These are phyloP conservation scores for Chlorodrepanis virens DNA, from an alignment of 2,113 vertebrate species.

Conservation along the genomic window DNA sequence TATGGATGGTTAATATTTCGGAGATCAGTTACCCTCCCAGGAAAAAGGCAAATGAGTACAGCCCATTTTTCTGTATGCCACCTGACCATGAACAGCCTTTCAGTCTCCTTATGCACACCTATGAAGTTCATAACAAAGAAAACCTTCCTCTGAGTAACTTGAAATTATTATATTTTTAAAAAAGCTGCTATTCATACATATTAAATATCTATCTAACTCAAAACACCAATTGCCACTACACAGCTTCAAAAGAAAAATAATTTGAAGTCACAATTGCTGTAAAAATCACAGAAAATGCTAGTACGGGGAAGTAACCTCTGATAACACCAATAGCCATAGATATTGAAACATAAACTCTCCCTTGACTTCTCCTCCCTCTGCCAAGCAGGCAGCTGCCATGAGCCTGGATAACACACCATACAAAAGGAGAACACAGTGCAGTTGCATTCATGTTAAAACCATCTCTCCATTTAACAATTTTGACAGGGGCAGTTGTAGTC, in stretches of 20 bases:
- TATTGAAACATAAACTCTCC: neutral
- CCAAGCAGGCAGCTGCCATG: neutral
- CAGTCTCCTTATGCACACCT: neutral
- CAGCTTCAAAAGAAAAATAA: neutral
- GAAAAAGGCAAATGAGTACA: neutral
- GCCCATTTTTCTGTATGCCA: neutral
- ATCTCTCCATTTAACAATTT: neutral
- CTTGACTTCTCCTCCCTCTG: neutral
- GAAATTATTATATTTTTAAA: neutral
- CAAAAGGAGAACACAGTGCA: neutral
- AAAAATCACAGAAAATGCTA: neutral
- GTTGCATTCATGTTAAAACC: neutral
- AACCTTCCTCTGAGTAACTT: neutral
- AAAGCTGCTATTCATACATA: neutral
- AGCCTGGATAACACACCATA: neutral
- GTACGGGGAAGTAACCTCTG: neutral
- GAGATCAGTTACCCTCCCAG: neutral
- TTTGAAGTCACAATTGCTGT: neutral
- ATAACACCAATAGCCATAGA: neutral
- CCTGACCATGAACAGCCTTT: neutral
- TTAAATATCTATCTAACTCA: neutral
- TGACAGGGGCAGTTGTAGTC: neutral
- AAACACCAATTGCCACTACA: neutral
- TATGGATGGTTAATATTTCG: neutral
- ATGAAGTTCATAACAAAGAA: neutral